Base-by-base conservation (phyloP, 1,140 invertebrate genomes). In the Drosophila navojoa region DNA sequence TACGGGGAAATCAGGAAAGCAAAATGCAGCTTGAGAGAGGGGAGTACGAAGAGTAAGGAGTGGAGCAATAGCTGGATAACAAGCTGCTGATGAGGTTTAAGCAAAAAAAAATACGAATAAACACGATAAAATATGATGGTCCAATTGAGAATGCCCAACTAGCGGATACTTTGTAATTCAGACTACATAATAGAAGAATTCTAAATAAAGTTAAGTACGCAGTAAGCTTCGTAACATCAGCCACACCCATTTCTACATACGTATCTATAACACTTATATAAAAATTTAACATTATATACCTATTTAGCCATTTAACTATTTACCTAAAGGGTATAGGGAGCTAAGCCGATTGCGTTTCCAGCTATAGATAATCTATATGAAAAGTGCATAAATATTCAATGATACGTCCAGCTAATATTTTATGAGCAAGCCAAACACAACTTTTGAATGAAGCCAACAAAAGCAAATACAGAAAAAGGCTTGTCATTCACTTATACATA, bases 1-100 rank as follows among this genome's bases (percentile, higher is more conserved):
- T 54, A 68, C 55, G 69, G 73, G 73, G 73, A 76, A 76, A 76
- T 76, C 73, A 76, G 69, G 49, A 66, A 72, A 60, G 40, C 42
- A 40, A 68, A 67, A 69, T 52, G 10, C 47, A 29, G 29, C 15
- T n/a, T 13, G 47, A 35, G 60, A 22, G 44, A 9, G 11, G 52
- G 13, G 4, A 44, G 42, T 44, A 11, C 35, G 35, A 38, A 11
- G 42, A 44, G 13, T 44, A 5, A 15, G 4, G 15, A 45, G 42
- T 38, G 13, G 5, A 25, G 25, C 22, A 50, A 13, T 11, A 25
- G 11, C 19, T 40, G 64, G 55, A 47, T 50, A 27, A 67, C 44
- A 67, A 44, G 42, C 7, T 25, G 32, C 40, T 55, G 58, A 52
- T 27, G 50, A 32, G 62, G 49, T 38, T 52, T 38, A 52, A 44